phyloP scores from a whole-genome alignment of 2,888 invertebrate species.

The Eumerus sabulonum region DNA sequence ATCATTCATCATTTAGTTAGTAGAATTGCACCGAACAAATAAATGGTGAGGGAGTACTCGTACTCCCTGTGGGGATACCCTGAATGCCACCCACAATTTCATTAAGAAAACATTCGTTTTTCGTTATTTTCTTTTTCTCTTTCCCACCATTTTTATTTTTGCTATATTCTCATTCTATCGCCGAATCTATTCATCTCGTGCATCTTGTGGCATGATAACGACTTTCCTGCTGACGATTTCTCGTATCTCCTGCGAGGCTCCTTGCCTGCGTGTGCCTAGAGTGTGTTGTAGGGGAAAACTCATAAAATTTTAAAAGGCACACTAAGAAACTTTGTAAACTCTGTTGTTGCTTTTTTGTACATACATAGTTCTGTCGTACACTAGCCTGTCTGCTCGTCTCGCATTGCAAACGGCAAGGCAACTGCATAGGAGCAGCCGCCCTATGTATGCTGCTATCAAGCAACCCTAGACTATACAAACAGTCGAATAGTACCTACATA shows the following conservation, averaged over 20 bases:
- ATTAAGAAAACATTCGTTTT: constrained; percentile 61
- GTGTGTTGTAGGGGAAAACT: constrained; percentile 33
- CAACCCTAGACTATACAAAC: too few species aligned
- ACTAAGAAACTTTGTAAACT: constrained; percentile 57
- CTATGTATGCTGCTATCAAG: too few species aligned
- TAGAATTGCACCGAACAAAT: too few species aligned
- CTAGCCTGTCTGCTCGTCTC: not conserved
- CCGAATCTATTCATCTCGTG: constrained; percentile 52
- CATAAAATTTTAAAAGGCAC: constrained; percentile 59
- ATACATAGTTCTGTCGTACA: too few species aligned
- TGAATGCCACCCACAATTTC: constrained; percentile 61
- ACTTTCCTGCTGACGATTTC: constrained; percentile 1
- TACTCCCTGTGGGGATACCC: too few species aligned
- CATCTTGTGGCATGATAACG: constrained; percentile 42
- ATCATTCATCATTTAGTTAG: too few species aligned
- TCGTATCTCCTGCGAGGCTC: constrained; percentile 14
- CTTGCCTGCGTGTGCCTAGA: not conserved
- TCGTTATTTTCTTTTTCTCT: not conserved
- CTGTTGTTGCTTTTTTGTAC: constrained; percentile 3
- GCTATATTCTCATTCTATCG: constrained; percentile 1
- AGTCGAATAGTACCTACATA: too few species aligned
- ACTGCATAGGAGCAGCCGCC: too few species aligned
- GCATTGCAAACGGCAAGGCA: not conserved
- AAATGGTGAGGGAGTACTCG: too few species aligned
- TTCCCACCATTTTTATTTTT: not conserved